Conservation (phyloP, 1,140 invertebrate species). For the Portunus trituberculatus region DNA sequence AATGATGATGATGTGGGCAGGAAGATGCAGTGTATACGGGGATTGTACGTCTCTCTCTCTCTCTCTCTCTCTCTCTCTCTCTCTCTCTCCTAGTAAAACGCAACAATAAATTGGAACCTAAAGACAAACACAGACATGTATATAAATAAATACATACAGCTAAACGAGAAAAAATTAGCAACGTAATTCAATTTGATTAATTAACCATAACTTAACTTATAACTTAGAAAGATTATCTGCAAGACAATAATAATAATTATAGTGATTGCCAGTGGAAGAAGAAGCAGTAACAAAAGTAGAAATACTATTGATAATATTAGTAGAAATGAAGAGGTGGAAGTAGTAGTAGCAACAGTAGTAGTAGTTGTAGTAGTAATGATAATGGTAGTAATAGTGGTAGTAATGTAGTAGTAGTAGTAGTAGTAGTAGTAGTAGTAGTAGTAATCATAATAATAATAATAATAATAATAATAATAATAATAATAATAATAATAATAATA, state of each 20-base stretch:
- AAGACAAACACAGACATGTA: background rate
- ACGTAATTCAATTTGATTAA: background rate
- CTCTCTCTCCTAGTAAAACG: no score
- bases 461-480: background rate
- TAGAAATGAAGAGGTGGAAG: background rate
- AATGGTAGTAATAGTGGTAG: background rate
- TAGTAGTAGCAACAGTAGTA: background rate
- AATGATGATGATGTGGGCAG: no score
- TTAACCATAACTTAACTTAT: background rate
- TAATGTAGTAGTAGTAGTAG: background rate
- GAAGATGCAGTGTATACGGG: no score
- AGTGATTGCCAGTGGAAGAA: background rate
- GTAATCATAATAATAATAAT: background rate
- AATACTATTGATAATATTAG: background rate
- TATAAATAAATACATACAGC: background rate
- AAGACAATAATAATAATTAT: background rate
- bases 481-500: background rate
- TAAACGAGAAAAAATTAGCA: background rate
- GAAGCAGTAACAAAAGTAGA: background rate
- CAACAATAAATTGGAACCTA: background rate
- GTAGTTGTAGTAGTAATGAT: slow-evolving; percentile 1
- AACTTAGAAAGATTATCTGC: background rate
- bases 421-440: background rate
- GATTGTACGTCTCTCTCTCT: no score
- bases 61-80: no score